These are phyloP conservation scores for Gambusia affinis DNA, from an alignment of 2,113 vertebrate species.

Conservation along the genomic window DNA sequence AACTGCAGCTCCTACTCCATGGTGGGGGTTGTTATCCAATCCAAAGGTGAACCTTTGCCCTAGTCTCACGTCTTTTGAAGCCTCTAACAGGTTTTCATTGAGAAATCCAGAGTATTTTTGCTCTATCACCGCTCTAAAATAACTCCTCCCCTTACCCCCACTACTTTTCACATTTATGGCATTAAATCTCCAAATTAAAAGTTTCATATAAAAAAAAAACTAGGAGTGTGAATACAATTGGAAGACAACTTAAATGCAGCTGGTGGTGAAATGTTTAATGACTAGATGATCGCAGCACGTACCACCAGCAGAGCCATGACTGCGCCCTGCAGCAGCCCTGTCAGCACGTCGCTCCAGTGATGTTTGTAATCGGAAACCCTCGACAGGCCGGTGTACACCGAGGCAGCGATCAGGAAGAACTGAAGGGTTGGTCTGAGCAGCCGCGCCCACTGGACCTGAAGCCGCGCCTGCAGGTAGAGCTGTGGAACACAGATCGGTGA, in stretches of 20 bases:
- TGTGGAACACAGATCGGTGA: constrained; percentile 45
- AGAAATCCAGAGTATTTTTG: no score
- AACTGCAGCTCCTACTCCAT: neutral
- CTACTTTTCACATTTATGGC: no score
- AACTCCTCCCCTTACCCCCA: neutral
- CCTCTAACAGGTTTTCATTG: no score
- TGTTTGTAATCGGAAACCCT: constrained; percentile 97
- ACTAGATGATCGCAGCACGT: constrained; percentile 63
- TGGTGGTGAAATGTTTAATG: neutral
- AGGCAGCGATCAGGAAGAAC: constrained; percentile 88
- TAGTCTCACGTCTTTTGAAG: neutral
- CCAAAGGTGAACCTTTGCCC: neutral
- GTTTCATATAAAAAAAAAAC: neutral
- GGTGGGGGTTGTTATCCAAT: no score
- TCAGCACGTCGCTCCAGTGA: constrained; percentile 96
- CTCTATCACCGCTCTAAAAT: neutral
- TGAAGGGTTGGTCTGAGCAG: constrained; percentile 92
- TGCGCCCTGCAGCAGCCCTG: constrained; percentile 91
- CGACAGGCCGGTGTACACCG: constrained; percentile 93
- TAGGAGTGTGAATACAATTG: neutral
- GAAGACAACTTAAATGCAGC: neutral
- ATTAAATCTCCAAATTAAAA: no score
- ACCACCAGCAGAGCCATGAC: constrained; percentile 90
- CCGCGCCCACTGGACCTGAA: constrained; percentile 90
- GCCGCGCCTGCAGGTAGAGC: constrained; percentile 95